phyloP scores from a whole-genome alignment of 2,888 invertebrate species.

The Caenorhabditis panamensis region DNA sequence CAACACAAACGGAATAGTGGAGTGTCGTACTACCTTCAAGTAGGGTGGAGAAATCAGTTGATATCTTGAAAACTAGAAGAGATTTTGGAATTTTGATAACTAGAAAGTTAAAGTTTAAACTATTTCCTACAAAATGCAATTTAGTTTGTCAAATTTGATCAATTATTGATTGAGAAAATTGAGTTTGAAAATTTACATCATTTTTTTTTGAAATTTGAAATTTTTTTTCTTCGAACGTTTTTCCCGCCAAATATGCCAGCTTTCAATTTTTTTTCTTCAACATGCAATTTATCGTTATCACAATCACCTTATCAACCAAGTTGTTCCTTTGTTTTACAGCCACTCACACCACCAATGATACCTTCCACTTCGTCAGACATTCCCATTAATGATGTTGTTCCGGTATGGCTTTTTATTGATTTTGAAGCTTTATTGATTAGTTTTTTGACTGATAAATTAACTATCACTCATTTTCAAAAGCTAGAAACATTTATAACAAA shows the following conservation, averaged over 20 bases:
- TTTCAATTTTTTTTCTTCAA: not conserved
- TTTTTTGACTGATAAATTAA: not conserved
- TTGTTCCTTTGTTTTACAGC: slow-evolving; percentile 10
- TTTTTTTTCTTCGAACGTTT: not conserved
- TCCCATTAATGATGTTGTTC: slow-evolving; percentile 24
- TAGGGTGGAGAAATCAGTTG: not conserved
- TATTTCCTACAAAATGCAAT: too few species aligned
- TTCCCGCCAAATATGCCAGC: not conserved
- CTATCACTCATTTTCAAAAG: not conserved
- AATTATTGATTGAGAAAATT: not conserved
- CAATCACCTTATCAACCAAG: not conserved
- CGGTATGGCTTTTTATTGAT: slow-evolving; percentile 14
- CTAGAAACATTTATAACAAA: too few species aligned
- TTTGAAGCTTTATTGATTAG: not conserved
- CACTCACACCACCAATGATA: slow-evolving; percentile 38
- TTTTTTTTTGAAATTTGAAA: not conserved
- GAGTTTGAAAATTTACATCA: not conserved
- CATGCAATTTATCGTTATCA: not conserved
- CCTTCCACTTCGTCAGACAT: slow-evolving; percentile 54
- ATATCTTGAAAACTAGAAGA: not conserved
- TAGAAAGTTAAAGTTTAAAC: too few species aligned
- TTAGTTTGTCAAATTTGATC: too few species aligned
- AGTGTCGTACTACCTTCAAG: not conserved
- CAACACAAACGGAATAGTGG: not conserved
- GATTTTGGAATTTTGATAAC: not conserved